These are phyloP conservation scores for cattle (Bos taurus) DNA, from an alignment of 2,113 vertebrate genomes.

Conservation along the genomic window ARS-UCD2.0 NC_037349.1:53430001-53430500, in stretches of 20 bases:
- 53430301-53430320: not conserved
- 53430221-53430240: rapidly evolving
- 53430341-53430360: not conserved
- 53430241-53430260: rapidly evolving
- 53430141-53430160: not conserved
- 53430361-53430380: not conserved
- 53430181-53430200: not conserved
- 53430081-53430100: not conserved
- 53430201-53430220: rapidly evolving
- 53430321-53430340: not conserved
- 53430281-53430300: not conserved
- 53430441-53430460: not conserved
- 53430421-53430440: rapidly evolving
- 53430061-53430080: not conserved
- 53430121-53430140: not conserved
- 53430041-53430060: not conserved
- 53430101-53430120: not conserved
- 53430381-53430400: rapidly evolving
- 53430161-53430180: too few species aligned
- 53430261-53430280: not conserved
- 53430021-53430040: not conserved
- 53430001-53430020: rapidly evolving
- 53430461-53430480: rapidly evolving
- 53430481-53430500: not conserved
- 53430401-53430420: rapidly evolving